Conservation (phyloP, 2,113 vertebrate genomes). For the Arothron firmamentum region DNA sequence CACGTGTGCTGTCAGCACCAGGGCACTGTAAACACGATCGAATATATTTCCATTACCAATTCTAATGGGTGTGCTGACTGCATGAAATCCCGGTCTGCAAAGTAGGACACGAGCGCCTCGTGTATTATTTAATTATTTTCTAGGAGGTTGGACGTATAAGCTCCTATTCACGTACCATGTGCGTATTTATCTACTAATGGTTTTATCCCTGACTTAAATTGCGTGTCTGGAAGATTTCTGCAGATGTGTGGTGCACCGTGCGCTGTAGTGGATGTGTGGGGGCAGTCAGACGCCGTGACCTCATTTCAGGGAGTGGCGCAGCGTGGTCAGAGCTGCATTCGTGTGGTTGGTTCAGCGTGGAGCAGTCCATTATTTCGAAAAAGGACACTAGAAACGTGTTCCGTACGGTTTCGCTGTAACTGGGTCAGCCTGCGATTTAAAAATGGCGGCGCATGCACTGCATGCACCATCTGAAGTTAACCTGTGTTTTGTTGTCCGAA, state of each 20-base stretch:
- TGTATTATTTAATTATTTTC: background rate
- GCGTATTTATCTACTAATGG: background rate
- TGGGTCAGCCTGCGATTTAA: constrained; percentile 66
- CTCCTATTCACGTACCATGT: background rate
- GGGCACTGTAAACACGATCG: constrained; percentile 51
- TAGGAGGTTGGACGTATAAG: background rate
- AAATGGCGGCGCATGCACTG: constrained; percentile 39
- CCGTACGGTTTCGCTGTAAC: constrained; percentile 16
- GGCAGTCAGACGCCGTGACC: constrained; percentile 53
- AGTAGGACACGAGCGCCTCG: constrained; percentile 3
- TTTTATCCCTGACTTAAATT: background rate
- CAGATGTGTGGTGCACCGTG: background rate
- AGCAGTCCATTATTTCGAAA: background rate
- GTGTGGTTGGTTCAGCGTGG: constrained; percentile 18
- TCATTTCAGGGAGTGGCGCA: constrained; percentile 66
- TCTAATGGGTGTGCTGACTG: constrained; percentile 16
- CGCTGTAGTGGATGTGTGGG: constrained; percentile 18
- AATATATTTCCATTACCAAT: constrained; percentile 47
- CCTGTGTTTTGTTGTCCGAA: constrained; percentile 4
- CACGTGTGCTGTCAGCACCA: constrained; percentile 33
- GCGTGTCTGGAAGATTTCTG: background rate
- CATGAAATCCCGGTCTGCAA: background rate
- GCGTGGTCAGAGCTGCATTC: constrained; percentile 20
- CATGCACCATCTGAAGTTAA: constrained; percentile 21
- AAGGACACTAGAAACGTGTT: no score